Percentiles rank a stretch among this genome's conserved stretches.
Conservation (phyloP, 1,140 invertebrate genomes). For the Lordiphosa clarofinis region DNA sequence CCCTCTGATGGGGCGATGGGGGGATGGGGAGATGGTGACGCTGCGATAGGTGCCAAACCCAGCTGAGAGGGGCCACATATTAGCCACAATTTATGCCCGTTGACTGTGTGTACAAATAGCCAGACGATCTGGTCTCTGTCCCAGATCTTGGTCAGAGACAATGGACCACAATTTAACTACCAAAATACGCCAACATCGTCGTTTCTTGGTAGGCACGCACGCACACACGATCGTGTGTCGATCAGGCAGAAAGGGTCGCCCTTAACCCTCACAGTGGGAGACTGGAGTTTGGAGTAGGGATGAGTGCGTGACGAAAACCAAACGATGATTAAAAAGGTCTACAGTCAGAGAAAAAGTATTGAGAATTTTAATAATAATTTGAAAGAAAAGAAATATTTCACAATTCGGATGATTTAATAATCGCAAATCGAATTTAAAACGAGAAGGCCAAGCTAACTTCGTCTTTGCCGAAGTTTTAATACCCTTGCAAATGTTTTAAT, state of each 20-base stretch:
- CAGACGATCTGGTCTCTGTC: neutral
- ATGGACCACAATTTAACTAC: slow-evolving; percentile 70
- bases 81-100: slow-evolving; percentile 71
- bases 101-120: slow-evolving; percentile 60
- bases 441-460: too few relatives aligned
- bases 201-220: slow-evolving; percentile 64
- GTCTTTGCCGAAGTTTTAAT: too few relatives aligned
- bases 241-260: slow-evolving; percentile 7
- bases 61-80: slow-evolving; percentile 43
- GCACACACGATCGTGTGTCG: slow-evolving; percentile 18
- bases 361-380: too few relatives aligned
- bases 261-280: slow-evolving; percentile 32
- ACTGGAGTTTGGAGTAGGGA: slow-evolving; percentile 12
- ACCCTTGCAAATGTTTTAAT: too few relatives aligned
- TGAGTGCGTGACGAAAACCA: slow-evolving; percentile 29
- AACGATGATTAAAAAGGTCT: too few relatives aligned
- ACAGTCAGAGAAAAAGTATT: too few relatives aligned
- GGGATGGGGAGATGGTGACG: too few relatives aligned
- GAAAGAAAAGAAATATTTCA: too few relatives aligned
- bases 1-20: too few relatives aligned
- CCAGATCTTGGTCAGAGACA: slow-evolving; percentile 54
- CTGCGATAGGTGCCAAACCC: slow-evolving; percentile 48
- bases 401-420: too few relatives aligned
- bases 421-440: too few relatives aligned
- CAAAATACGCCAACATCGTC: slow-evolving; percentile 63